Percentiles rank a stretch among this genome's conserved stretches.
phyloP scores from a whole-genome alignment of 2,888 invertebrate species.

The Mythimna albipuncta region DNA sequence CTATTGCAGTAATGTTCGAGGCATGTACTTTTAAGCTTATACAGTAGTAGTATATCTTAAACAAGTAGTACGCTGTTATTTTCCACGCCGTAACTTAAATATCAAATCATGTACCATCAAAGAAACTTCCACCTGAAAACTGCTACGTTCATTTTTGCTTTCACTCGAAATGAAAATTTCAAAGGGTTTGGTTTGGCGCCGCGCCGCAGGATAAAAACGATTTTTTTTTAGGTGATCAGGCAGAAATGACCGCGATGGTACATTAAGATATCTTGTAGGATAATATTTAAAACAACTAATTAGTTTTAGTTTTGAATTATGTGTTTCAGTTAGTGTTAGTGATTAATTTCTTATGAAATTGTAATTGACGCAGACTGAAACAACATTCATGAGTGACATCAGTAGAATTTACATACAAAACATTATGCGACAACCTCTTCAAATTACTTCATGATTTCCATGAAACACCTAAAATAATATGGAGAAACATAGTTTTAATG shows the following conservation, averaged over 20 bases:
- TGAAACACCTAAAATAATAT: conserved; percentile 52
- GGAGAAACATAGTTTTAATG: conserved; percentile 52
- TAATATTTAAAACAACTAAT: neutral
- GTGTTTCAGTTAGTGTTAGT: too few relatives aligned
- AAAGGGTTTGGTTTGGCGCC: too few relatives aligned
- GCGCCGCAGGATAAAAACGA: too few relatives aligned
- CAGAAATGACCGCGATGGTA: too few relatives aligned
- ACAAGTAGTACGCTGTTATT: neutral
- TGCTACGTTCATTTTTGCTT: too few relatives aligned
- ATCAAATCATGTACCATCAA: too few relatives aligned
- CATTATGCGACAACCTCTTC: conserved; percentile 13
- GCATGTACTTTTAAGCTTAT: neutral
- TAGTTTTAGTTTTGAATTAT: neutral
- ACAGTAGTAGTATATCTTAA: neutral
- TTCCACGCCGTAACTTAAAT: too few relatives aligned
- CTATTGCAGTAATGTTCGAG: neutral
- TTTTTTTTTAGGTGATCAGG: too few relatives aligned
- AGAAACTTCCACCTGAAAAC: too few relatives aligned
- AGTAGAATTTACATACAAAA: conserved; percentile 33
- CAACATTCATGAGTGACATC: conserved; percentile 23
- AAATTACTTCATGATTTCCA: conserved; percentile 46
- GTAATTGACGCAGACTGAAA: neutral
- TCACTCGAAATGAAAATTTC: too few relatives aligned
- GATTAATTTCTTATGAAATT: neutral
- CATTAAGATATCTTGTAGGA: too few relatives aligned